phyloP scores from a whole-genome alignment of 2,888 invertebrate genomes.

The Ochropleura plecta region DNA sequence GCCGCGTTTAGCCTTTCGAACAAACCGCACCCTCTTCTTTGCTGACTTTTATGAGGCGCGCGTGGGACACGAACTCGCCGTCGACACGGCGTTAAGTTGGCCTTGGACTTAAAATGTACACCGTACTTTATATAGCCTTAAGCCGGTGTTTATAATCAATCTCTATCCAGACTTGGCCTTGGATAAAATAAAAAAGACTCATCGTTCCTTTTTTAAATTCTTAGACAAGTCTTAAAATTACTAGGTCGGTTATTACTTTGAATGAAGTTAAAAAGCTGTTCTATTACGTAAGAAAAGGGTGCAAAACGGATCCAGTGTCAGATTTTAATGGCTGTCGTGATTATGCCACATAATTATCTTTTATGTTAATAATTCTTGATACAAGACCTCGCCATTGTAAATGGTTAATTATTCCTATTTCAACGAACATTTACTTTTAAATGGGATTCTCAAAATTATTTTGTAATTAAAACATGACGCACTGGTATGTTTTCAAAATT shows the following conservation, averaged over 20 bases:
- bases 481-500: neutral
- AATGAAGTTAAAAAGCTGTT: neutral
- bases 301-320: slow-evolving; percentile 22
- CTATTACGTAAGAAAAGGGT: neutral
- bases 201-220: neutral
- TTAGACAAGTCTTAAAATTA: slow-evolving; percentile 24
- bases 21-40: too few relatives aligned
- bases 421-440: neutral
- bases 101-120: slow-evolving; percentile 14
- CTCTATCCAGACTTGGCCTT: slow-evolving; percentile 11
- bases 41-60: too few relatives aligned
- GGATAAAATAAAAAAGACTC: slow-evolving; percentile 6
- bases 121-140: neutral
- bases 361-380: slow-evolving; percentile 28
- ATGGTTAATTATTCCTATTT: slow-evolving; percentile 20
- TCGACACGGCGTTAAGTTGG: too few relatives aligned
- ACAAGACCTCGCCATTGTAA: slow-evolving; percentile 15
- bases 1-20: too few relatives aligned
- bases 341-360: slow-evolving; percentile 41
- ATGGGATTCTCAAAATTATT: neutral
- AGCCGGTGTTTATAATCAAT: slow-evolving; percentile 21
- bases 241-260: neutral
- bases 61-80: too few relatives aligned
- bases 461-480: neutral
- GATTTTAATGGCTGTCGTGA: slow-evolving; percentile 32